Evolutionary conservation across 1,140 invertebrate species (phyloP).

Genomic region (Caenorhabditis tropicalis): DNA sequence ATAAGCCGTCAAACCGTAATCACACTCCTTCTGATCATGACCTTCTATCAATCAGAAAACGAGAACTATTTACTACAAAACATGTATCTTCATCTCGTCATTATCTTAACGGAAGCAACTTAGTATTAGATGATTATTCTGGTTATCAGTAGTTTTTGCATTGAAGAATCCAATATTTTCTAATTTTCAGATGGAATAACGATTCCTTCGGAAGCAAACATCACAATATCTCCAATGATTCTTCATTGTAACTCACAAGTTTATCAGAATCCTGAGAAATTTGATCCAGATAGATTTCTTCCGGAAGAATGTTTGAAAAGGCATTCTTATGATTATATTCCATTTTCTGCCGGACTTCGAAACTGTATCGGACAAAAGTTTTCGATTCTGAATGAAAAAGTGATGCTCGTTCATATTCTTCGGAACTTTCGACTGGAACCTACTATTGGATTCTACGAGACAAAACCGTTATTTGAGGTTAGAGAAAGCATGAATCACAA

Average conservation of each 20-base stretch:
- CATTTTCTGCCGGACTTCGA: slow-evolving; percentile 73
- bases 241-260: slow-evolving; percentile 74
- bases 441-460: neutral
- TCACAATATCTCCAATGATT: slow-evolving; percentile 71
- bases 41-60: too few relatives aligned
- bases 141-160: too few relatives aligned
- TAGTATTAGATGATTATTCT: too few relatives aligned
- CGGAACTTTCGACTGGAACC: slow-evolving; percentile 79
- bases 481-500: neutral
- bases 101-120: too few relatives aligned
- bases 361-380: slow-evolving; percentile 79
- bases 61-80: too few relatives aligned
- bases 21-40: too few relatives aligned
- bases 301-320: slow-evolving; percentile 78
- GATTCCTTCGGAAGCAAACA: slow-evolving; percentile 70
- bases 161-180: too few relatives aligned
- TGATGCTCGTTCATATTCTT: slow-evolving; percentile 83
- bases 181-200: slow-evolving; percentile 53
- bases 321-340: slow-evolving; percentile 73
- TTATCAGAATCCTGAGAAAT: slow-evolving; percentile 84
- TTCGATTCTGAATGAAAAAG: slow-evolving; percentile 85
- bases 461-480: slow-evolving; percentile 24
- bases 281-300: slow-evolving; percentile 90
- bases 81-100: too few relatives aligned
- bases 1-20: too few relatives aligned